Evolutionary conservation across 2,797 vertebrate species (phyloP).

Genomic region (Tragelaphus oryx): DNA sequence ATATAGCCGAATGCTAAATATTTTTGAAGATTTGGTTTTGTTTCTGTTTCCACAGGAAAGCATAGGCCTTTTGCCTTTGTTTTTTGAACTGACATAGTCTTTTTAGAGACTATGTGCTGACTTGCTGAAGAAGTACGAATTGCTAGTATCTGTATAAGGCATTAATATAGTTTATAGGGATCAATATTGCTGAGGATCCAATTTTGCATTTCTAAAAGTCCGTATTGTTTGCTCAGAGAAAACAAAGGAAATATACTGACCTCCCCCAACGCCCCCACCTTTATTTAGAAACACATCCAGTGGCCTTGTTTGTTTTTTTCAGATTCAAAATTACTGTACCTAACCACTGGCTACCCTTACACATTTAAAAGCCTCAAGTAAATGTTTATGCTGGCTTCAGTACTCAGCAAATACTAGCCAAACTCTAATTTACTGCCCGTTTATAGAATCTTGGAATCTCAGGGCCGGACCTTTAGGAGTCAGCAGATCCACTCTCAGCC

Average conservation of each 20-base stretch:
- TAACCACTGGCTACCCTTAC: conserved; percentile 60
- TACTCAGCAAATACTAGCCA: conserved; percentile 51
- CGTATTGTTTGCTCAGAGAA: conserved; percentile 53
- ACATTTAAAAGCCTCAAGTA: conserved; percentile 62
- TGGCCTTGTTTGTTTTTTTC: conserved; percentile 40
- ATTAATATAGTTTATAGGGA: conserved; percentile 13
- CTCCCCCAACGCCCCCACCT: background rate
- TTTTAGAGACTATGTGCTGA: background rate
- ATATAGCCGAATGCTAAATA: conserved; percentile 45
- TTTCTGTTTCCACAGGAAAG: conserved; percentile 67
- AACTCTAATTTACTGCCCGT: conserved; percentile 59
- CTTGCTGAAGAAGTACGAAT: conserved; percentile 46
- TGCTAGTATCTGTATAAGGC: conserved; percentile 33
- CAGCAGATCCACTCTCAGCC: conserved; percentile 16
- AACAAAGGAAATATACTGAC: conserved; percentile 57
- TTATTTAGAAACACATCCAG: conserved; percentile 64
- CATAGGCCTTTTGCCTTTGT: conserved; percentile 44
- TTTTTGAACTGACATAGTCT: conserved; percentile 21
- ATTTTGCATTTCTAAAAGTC: conserved; percentile 44
- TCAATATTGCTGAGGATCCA: conserved; percentile 8
- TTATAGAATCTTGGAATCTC: conserved; percentile 63
- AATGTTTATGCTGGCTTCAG: conserved; percentile 68
- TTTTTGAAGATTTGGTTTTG: conserved; percentile 69
- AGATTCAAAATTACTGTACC: conserved; percentile 59
- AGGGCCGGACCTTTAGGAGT: conserved; percentile 34